These are phyloP conservation scores for Pseudorasbora parva DNA, from an alignment of 2,113 vertebrate genomes.

Conservation along the genomic window DNA sequence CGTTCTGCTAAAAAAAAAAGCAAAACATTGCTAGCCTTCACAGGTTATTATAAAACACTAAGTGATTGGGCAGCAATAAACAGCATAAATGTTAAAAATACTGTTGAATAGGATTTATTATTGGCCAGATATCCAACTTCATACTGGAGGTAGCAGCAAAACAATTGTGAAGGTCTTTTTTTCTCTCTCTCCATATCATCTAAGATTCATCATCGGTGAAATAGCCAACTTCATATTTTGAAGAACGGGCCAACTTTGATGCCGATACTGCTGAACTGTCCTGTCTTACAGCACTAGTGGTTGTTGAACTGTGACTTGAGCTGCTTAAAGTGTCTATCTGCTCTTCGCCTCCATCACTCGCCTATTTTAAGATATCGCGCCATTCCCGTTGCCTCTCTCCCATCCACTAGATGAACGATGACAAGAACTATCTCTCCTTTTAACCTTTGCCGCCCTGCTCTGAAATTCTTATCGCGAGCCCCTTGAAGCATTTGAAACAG, in stretches of 20 bases:
- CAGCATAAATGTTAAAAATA: background rate
- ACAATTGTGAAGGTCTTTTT: conserved; percentile 17
- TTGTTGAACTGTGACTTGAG: conserved; percentile 74
- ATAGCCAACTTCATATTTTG: conserved; percentile 59
- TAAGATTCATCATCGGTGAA: conserved; percentile 33
- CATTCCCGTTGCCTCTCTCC: conserved; percentile 59
- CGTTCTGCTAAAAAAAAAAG: background rate
- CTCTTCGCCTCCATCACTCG: conserved; percentile 69
- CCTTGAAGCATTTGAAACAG: conserved; percentile 67
- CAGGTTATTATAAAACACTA: too few relatives aligned
- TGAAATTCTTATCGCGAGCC: conserved; percentile 70
- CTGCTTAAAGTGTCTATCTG: conserved; percentile 67
- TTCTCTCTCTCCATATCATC: background rate
- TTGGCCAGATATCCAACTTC: background rate
- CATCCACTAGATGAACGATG: conserved; percentile 70
- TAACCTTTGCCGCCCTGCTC: conserved; percentile 74
- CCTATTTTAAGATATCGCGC: conserved; percentile 79
- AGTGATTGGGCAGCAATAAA: too few relatives aligned
- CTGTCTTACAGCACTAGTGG: conserved; percentile 65
- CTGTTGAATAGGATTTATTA: background rate
- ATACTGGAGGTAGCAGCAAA: background rate
- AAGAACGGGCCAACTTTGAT: conserved; percentile 68
- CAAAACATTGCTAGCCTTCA: too few relatives aligned
- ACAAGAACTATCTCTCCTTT: conserved; percentile 76
- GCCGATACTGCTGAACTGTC: conserved; percentile 65